phyloP scores from a whole-genome alignment of 1,140 invertebrate species.

The Homalodisca vitripennis region DNA sequence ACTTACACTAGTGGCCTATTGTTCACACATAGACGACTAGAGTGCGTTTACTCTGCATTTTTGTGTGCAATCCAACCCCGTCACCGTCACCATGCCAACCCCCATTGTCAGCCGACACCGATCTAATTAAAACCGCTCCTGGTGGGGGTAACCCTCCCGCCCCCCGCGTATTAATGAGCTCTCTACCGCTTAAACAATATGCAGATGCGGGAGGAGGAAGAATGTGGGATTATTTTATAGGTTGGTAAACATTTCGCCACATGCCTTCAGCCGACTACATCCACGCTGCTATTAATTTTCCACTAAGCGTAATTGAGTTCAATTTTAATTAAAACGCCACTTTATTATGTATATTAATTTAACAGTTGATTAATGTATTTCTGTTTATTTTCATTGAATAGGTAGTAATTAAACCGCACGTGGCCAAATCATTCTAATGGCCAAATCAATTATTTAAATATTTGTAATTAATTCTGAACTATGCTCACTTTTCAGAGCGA shows the following conservation, averaged over 20 bases:
- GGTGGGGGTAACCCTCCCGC: not conserved
- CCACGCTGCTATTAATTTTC: not conserved
- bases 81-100: constrained; percentile 3
- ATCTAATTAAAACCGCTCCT: constrained; percentile 22
- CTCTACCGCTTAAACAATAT: not conserved
- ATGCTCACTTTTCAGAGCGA: no score
- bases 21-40: not conserved
- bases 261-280: not conserved
- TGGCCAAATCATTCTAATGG: no score
- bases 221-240: constrained; percentile 13
- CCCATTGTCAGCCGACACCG: constrained; percentile 17
- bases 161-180: constrained; percentile 15
- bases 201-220: not conserved
- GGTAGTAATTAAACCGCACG: not conserved
- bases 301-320: not conserved
- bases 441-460: no score
- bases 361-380: not conserved
- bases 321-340: not conserved
- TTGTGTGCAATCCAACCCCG: not conserved
- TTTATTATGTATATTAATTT: constrained; percentile 2
- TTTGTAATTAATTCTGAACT: no score
- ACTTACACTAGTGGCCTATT: no score
- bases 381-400: not conserved
- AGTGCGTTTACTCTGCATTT: no score
- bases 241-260: constrained; percentile 1